Evolutionary conservation across 2,797 vertebrate species (phyloP).

Genomic region (Meda fulgida): DNA sequence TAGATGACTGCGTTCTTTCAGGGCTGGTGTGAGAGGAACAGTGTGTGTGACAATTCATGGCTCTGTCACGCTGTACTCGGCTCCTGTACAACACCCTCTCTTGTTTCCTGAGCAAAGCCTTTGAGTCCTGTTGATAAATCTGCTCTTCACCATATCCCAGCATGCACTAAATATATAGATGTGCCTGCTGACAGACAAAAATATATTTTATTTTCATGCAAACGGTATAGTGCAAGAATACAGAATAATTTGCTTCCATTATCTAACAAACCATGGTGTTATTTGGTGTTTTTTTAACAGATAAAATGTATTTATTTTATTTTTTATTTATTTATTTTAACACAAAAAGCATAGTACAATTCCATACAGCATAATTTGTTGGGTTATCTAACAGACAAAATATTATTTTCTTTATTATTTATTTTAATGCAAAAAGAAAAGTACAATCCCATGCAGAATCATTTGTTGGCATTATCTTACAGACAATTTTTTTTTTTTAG

Average conservation of each 20-base stretch:
- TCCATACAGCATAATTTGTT: background rate
- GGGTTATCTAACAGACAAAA: too few relatives aligned
- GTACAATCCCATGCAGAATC: background rate
- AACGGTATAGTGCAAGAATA: too few relatives aligned
- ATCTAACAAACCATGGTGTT: background rate
- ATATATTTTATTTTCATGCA: too few relatives aligned
- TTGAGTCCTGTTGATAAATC: slow-evolving; percentile 26
- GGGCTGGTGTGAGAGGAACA: slow-evolving; percentile 57
- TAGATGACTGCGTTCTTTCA: slow-evolving; percentile 60
- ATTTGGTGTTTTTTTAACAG: too few relatives aligned
- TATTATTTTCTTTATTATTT: too few relatives aligned
- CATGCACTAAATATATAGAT: too few relatives aligned
- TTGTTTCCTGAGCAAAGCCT: slow-evolving; percentile 51
- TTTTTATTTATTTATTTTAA: too few relatives aligned
- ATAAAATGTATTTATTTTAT: too few relatives aligned
- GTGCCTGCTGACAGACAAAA: too few relatives aligned
- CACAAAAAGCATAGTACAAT: background rate
- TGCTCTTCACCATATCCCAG: slow-evolving; percentile 38
- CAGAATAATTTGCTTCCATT: too few relatives aligned
- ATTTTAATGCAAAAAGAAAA: background rate
- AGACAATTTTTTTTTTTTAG: background rate
- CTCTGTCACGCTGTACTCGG: slow-evolving; percentile 57
- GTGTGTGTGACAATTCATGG: slow-evolving; percentile 58
- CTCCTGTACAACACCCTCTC: slow-evolving; percentile 57
- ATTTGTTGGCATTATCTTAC: background rate